These are phyloP conservation scores for Eupithecia insigniata DNA, from an alignment of 2,888 invertebrate genomes.

Conservation along the genomic window DNA sequence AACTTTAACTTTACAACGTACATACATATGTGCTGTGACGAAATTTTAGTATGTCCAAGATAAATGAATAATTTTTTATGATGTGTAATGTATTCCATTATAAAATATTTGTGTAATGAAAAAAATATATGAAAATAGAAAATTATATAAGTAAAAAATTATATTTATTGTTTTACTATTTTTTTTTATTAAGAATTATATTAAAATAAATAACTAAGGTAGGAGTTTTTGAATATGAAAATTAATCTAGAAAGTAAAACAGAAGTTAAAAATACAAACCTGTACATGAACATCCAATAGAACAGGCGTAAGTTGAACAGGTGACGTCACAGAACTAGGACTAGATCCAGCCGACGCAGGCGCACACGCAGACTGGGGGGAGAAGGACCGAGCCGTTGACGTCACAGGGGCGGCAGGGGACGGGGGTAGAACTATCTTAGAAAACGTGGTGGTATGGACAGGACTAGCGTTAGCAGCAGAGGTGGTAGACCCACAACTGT, in stretches of 20 bases:
- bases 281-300: constrained; percentile 92
- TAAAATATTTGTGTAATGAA: too few relatives aligned
- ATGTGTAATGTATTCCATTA: too few relatives aligned
- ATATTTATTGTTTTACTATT: too few relatives aligned
- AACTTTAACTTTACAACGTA: too few relatives aligned
- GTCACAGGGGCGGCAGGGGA: constrained; percentile 79
- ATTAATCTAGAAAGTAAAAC: background rate
- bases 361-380: constrained; percentile 78
- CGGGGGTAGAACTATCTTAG: constrained; percentile 78
- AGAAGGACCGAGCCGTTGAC: constrained; percentile 70
- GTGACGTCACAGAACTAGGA: constrained; percentile 84
- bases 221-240: background rate
- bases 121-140: too few relatives aligned
- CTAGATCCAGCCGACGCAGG: constrained; percentile 84
- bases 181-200: too few relatives aligned
- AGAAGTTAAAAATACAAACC: constrained; percentile 13
- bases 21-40: too few relatives aligned
- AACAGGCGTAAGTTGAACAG: constrained; percentile 89
- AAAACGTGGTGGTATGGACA: constrained; percentile 66
- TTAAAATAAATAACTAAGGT: background rate
- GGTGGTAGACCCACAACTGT: constrained; percentile 75
- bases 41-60: too few relatives aligned
- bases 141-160: too few relatives aligned
- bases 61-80: too few relatives aligned
- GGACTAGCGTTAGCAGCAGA: constrained; percentile 78